Evolutionary conservation across 2,797 vertebrate genomes (phyloP).

Genomic region (Poecilia velifera): DNA sequence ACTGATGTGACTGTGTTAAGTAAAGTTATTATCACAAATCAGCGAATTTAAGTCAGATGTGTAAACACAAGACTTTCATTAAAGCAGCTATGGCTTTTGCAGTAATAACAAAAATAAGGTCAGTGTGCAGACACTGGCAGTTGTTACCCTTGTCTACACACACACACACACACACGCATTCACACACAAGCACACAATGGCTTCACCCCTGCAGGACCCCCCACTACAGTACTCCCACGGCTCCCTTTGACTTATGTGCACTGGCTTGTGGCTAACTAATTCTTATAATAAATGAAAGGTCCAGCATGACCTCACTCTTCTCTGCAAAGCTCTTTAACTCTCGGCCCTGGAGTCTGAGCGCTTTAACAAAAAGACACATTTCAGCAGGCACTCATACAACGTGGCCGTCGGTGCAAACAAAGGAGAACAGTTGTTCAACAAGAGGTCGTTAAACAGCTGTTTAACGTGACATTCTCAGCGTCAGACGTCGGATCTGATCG

Average conservation of each 20-base stretch:
- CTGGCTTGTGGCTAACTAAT: slow-evolving; percentile 79
- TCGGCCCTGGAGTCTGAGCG: slow-evolving; percentile 36
- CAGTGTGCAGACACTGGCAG: slow-evolving; percentile 55
- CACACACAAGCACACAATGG: slow-evolving; percentile 48
- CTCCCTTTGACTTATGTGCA: slow-evolving; percentile 76
- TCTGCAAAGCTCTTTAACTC: slow-evolving; percentile 68
- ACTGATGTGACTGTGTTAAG: neutral
- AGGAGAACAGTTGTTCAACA: slow-evolving; percentile 42
- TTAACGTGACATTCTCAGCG: slow-evolving; percentile 1
- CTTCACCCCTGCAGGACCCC: slow-evolving; percentile 62
- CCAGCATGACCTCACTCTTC: slow-evolving; percentile 70
- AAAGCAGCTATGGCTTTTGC: slow-evolving; percentile 37
- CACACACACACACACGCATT: slow-evolving; percentile 33
- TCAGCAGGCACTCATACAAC: slow-evolving; percentile 40
- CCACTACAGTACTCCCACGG: slow-evolving; percentile 70
- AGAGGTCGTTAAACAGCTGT: slow-evolving; percentile 25
- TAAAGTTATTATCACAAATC: neutral
- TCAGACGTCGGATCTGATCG: slow-evolving; percentile 18
- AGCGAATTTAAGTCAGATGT: neutral
- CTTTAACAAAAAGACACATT: slow-evolving; percentile 54
- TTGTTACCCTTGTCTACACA: slow-evolving; percentile 50
- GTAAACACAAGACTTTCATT: slow-evolving; percentile 51
- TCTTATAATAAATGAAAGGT: slow-evolving; percentile 78
- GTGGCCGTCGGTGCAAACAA: slow-evolving; percentile 35
- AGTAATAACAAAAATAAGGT: slow-evolving; percentile 44